Evolutionary conservation across 2,797 vertebrate species (phyloP).

Genomic region (Octomys mimax): DNA sequence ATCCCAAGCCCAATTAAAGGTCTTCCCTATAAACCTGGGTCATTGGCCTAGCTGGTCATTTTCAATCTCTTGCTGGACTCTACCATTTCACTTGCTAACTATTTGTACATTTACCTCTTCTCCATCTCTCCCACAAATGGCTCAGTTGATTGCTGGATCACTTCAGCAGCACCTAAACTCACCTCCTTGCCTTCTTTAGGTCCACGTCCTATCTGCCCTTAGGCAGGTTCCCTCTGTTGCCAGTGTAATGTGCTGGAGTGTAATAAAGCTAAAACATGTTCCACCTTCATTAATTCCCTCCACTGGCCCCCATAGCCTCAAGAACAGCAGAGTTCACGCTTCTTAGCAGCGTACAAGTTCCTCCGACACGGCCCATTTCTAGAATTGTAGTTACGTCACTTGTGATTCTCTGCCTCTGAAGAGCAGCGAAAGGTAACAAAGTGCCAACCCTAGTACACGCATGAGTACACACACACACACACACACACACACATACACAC

Average conservation of each 20-base stretch:
- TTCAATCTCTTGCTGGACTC: neutral
- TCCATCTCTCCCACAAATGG: neutral
- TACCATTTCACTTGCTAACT: constrained; percentile 19
- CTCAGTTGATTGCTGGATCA: neutral
- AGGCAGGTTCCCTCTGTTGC: neutral
- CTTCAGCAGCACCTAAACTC: neutral
- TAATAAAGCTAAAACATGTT: neutral
- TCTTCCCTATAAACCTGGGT: neutral
- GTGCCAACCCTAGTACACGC: neutral
- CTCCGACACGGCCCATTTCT: neutral
- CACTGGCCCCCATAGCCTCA: neutral
- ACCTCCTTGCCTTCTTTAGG: neutral
- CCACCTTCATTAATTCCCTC: neutral
- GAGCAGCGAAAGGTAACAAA: neutral
- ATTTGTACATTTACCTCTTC: neutral
- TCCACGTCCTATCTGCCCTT: neutral
- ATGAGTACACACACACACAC: too few relatives aligned
- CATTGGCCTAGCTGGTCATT: neutral
- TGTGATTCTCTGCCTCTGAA: neutral
- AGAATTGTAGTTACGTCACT: neutral
- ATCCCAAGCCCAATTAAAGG: neutral
- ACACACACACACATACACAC: too few relatives aligned
- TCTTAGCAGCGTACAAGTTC: neutral
- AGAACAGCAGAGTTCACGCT: neutral
- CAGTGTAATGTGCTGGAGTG: neutral